These are phyloP conservation scores for Sinocyclocheilus maitianheensis DNA, from an alignment of 2,113 vertebrate species.

Conservation along the genomic window DNA sequence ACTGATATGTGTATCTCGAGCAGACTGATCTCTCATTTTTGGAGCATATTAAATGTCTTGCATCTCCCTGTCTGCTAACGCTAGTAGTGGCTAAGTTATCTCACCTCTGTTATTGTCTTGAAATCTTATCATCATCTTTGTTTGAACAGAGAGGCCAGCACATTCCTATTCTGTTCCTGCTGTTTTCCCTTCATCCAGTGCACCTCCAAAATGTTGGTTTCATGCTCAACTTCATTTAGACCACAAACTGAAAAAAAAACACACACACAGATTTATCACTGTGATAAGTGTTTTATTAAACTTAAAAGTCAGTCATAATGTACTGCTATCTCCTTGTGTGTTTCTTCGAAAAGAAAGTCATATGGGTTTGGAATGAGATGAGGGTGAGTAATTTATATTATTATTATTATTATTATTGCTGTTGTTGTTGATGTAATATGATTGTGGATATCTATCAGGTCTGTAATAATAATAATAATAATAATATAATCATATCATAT, in stretches of 20 bases:
- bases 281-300: neutral
- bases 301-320: neutral
- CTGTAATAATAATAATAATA: too few species aligned
- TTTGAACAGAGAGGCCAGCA: conserved; percentile 75
- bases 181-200: conserved; percentile 55
- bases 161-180: conserved; percentile 70
- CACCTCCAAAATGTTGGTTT: conserved; percentile 28
- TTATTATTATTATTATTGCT: neutral
- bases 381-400: neutral
- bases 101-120: conserved; percentile 76
- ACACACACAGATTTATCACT: neutral
- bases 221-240: neutral
- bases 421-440: neutral
- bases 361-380: neutral
- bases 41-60: conserved; percentile 58
- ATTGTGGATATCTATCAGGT: neutral
- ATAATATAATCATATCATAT: too few species aligned
- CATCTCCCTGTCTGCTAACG: conserved; percentile 57
- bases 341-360: neutral
- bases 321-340: neutral
- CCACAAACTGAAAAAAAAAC: too few species aligned
- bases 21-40: conserved; percentile 18
- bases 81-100: conserved; percentile 71
- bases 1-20: conserved; percentile 13
- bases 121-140: conserved; percentile 78